These are phyloP conservation scores for Zaprionus capensis DNA, from an alignment of 1,140 invertebrate genomes.

Conservation along the genomic window DNA sequence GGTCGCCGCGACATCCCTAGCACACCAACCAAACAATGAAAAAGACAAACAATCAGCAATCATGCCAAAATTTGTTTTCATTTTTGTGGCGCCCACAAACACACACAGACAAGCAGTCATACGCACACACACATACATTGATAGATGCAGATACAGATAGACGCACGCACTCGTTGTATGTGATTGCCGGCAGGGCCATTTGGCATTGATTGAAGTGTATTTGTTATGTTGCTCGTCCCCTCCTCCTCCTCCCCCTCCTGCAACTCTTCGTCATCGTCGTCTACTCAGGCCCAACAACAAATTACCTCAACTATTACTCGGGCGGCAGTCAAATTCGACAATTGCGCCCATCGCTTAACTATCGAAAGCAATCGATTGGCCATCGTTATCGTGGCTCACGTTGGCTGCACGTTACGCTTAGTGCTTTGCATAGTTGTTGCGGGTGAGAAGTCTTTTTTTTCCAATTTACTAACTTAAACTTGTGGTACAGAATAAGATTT, in stretches of 20 bases:
- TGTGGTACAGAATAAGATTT: neutral
- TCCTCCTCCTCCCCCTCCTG: conserved; percentile 18
- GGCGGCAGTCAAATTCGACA: conserved; percentile 48
- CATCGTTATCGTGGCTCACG: conserved; percentile 32
- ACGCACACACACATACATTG: conserved; percentile 2
- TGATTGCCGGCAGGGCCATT: conserved; percentile 72
- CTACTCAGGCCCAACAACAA: conserved; percentile 33
- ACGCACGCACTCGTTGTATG: conserved; percentile 48
- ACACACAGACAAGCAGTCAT: conserved; percentile 19
- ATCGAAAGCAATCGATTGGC: conserved; percentile 35
- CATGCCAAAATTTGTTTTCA: conserved; percentile 83
- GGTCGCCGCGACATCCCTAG: conserved; percentile 21
- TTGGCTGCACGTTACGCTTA: neutral
- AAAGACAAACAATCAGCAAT: conserved; percentile 83
- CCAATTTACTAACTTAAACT: neutral
- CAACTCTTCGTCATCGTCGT: neutral
- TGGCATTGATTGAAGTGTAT: conserved; percentile 81
- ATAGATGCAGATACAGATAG: conserved; percentile 13
- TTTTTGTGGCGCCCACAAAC: conserved; percentile 75
- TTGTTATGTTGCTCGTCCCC: conserved; percentile 65
- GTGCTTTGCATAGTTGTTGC: neutral
- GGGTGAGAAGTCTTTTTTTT: too few species aligned
- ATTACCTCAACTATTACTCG: conserved; percentile 52
- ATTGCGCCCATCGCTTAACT: conserved; percentile 45
- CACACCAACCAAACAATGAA: conserved; percentile 77